Evolutionary conservation across 64 coral and sea anemone species (phyloP).

Genomic region (Porites australiensis): DNA sequence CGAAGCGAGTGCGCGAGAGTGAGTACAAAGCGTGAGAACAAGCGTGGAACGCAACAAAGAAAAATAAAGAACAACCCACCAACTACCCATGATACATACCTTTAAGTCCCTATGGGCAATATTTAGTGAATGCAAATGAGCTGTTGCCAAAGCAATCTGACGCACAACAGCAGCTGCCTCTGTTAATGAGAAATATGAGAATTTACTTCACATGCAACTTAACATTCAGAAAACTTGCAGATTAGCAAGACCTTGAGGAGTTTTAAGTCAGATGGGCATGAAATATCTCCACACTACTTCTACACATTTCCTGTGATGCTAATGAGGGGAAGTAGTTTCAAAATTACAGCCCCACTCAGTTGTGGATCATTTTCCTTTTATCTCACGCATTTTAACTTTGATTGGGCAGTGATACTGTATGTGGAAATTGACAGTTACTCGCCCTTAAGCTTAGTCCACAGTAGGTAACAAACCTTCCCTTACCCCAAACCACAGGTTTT

Average conservation of each 20-base stretch:
- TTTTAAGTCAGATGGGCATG: too few relatives aligned
- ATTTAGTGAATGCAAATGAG: slow-evolving; percentile 92
- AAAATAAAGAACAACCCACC: not conserved
- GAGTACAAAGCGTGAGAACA: too few relatives aligned
- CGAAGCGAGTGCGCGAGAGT: too few relatives aligned
- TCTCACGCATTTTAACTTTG: not conserved
- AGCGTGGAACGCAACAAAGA: too few relatives aligned
- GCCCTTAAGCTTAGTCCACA: too few relatives aligned
- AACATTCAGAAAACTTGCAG: not conserved
- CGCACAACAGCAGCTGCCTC: slow-evolving; percentile 92
- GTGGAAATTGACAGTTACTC: too few relatives aligned
- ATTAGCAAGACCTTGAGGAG: too few relatives aligned
- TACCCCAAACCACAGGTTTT: too few relatives aligned
- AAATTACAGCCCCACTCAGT: not conserved
- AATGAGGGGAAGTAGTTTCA: not conserved
- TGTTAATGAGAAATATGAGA: slow-evolving; percentile 24
- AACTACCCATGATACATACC: slow-evolving; percentile 15
- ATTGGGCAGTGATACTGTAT: too few relatives aligned
- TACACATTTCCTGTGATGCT: too few relatives aligned
- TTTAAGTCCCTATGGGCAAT: slow-evolving; percentile 98
- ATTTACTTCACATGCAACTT: not conserved
- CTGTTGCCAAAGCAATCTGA: slow-evolving; percentile 82
- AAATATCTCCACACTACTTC: too few relatives aligned
- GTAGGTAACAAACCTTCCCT: too few relatives aligned
- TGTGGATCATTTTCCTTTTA: not conserved